Evolutionary conservation across 2,113 vertebrate genomes (phyloP).

Genomic region (Neofelis nebulosa): DNA sequence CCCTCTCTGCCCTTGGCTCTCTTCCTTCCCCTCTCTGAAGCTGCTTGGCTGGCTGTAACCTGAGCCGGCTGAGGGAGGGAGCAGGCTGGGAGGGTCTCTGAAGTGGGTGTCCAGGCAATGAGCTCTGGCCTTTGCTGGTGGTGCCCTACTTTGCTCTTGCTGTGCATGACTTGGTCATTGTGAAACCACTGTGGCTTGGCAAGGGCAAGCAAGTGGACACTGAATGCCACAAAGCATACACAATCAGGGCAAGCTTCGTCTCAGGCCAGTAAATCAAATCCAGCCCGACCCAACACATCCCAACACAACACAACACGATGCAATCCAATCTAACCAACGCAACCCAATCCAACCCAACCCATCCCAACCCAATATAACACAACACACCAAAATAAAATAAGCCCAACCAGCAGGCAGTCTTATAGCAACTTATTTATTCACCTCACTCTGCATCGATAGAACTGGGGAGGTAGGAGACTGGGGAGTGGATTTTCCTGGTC

Average conservation of each 20-base stretch:
- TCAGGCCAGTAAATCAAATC: neutral
- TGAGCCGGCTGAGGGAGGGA: neutral
- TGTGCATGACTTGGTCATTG: neutral
- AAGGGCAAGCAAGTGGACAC: neutral
- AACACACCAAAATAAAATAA: neutral
- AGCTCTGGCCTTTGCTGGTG: neutral
- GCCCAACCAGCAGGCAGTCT: neutral
- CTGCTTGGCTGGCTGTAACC: neutral
- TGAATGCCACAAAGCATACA: neutral
- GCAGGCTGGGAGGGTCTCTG: neutral
- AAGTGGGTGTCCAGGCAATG: neutral
- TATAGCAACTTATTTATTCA: neutral
- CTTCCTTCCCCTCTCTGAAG: neutral
- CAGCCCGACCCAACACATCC: neutral
- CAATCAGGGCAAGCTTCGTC: neutral
- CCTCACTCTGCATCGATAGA: neutral
- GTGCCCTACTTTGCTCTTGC: neutral
- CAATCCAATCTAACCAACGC: neutral
- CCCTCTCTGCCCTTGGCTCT: neutral
- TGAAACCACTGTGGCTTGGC: neutral
- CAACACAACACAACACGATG: neutral
- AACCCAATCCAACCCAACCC: neutral
- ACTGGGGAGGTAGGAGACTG: neutral
- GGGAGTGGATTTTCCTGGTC: neutral
- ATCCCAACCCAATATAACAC: neutral